These are phyloP conservation scores for Gibbula magus DNA, from an alignment of 2,888 invertebrate species.

Conservation along the genomic window DNA sequence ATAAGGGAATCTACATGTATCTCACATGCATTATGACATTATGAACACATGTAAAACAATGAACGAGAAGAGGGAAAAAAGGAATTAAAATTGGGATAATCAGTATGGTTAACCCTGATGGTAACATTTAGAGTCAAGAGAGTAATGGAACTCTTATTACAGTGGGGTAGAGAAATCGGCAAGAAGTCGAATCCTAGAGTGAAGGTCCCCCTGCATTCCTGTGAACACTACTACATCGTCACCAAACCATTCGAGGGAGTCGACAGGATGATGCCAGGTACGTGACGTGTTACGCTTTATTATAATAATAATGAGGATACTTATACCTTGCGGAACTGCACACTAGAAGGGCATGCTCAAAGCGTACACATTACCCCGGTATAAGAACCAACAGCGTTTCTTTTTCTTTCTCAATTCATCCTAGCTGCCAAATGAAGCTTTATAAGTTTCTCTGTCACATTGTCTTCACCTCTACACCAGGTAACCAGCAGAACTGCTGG, in stretches of 20 bases:
- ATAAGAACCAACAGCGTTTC: no score
- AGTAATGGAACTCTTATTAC: constrained; percentile 20
- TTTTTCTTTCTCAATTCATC: no score
- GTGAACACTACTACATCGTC: constrained; percentile 94
- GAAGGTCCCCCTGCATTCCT: constrained; percentile 92
- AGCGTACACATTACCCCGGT: constrained; percentile 87
- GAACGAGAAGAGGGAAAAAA: no score
- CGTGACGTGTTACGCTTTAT: no score
- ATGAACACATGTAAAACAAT: no score
- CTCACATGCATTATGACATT: no score
- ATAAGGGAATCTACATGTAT: no score
- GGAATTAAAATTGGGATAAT: background rate
- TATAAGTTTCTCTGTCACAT: no score
- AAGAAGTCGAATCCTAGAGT: constrained; percentile 89
- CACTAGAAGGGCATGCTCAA: constrained; percentile 89
- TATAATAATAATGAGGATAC: background rate
- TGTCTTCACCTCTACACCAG: no score
- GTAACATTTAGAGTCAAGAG: background rate
- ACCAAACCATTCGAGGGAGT: constrained; percentile 87
- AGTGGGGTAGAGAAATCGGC: constrained; percentile 93
- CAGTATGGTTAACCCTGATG: background rate
- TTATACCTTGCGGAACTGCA: no score
- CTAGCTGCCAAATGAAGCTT: no score
- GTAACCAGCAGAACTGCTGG: no score
- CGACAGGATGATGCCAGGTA: constrained; percentile 88